Conservation (phyloP, 2,888 invertebrate species). For the Trissolcus brochymenae region DNA sequence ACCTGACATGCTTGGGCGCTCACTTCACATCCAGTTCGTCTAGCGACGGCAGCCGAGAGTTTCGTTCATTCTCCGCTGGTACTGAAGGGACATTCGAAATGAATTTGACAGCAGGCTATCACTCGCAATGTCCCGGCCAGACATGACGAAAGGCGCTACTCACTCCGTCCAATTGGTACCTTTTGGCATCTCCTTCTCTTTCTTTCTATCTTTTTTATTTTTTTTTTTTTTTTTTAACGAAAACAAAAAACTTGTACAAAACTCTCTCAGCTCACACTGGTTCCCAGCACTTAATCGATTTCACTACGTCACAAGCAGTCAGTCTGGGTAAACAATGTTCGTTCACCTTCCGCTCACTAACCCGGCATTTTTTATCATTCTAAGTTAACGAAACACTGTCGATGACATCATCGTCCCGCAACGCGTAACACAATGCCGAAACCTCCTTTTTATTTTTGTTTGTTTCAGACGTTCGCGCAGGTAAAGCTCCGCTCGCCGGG, state of each 20-base stretch:
- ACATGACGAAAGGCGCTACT: slow-evolving; percentile 16
- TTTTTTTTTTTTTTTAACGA: not conserved
- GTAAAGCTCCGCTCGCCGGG: slow-evolving; percentile 55
- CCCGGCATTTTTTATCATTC: slow-evolving; percentile 7
- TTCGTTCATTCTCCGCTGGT: slow-evolving; percentile 60
- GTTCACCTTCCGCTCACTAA: slow-evolving; percentile 11
- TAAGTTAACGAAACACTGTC: not conserved
- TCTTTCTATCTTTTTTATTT: not conserved
- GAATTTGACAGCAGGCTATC: not conserved
- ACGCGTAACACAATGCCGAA: no score
- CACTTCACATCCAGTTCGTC: slow-evolving; percentile 41
- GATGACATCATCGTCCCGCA: slow-evolving; percentile 3
- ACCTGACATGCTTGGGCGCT: slow-evolving; percentile 61
- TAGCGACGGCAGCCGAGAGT: slow-evolving; percentile 55
- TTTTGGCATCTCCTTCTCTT: not conserved
- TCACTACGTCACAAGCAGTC: slow-evolving; percentile 3
- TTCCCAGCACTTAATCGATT: not conserved
- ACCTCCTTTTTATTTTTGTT: not conserved
- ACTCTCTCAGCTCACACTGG: slow-evolving; percentile 12
- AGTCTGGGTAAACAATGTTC: slow-evolving; percentile 6
- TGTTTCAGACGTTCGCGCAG: slow-evolving; percentile 1
- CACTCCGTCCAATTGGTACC: slow-evolving; percentile 13
- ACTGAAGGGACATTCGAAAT: not conserved
- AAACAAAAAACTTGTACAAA: not conserved
- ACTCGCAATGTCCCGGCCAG: not conserved